Base-by-base conservation (phyloP, 2,113 vertebrate genomes). In the Pao palembangensis region DNA sequence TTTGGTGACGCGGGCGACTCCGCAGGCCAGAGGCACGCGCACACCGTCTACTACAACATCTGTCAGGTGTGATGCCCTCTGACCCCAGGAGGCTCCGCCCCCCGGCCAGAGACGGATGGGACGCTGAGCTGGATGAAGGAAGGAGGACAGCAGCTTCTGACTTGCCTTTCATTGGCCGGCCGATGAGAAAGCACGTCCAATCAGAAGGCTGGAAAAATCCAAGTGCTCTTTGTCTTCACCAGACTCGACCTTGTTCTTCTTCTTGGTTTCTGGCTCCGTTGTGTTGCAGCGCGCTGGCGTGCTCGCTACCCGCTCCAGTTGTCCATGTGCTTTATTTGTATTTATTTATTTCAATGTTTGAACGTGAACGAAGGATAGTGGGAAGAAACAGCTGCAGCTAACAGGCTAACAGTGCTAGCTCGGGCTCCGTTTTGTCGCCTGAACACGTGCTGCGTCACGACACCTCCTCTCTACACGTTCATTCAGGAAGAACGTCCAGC, bases 1-100 rank as follows among this genome's bases (percentile, higher is more conserved):
- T 90, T 85, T 0, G 90, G 91, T 15, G 61, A 82, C 49, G 62
- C 62, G 2, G 87, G 85, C 6, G 91, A 92, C 23, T 73, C 67
- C 0, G 38, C 79, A 14, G 51, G 73, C 0, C 87, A 91, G 8
- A 64, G 75, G 14, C 84, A 85, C 0, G 81, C 79, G 1, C 88
- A 89, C 13, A 92, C 87, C 6, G 83, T 89, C 51, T 92, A 92
- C 38, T 94, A 93, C 13, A 94, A 91, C 85, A 90, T 94, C 83
- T 94, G 93, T 12, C 93, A 93, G 83, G 93, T 92, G 51, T 92
- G 70, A 91, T 3, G 8, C 1, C 34, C 34, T 11, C 34, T 1
- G 34, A 2, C 8, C 34, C 1, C 17, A 23, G 38, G 47, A 21
- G 4, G 1, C 3, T 10, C 16, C 50, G 42, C 42, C 42, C 42